phyloP scores from a whole-genome alignment of 92 coral and sea anemone genomes.

The Nematostella vectensis region DNA sequence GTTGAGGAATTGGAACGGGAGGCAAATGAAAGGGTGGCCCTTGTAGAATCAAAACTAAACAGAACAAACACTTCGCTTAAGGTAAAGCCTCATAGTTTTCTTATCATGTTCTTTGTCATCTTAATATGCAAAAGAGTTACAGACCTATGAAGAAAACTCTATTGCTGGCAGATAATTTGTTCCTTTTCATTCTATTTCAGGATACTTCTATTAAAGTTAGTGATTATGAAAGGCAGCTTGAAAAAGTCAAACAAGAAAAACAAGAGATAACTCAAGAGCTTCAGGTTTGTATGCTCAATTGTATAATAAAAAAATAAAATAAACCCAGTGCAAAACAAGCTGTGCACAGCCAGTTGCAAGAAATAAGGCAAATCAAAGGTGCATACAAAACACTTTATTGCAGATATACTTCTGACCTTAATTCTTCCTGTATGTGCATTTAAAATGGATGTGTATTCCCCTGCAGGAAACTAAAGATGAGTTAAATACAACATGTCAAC shows the following conservation, averaged over 20 bases:
- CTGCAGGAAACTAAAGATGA: constrained; percentile 78
- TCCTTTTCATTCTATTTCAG: constrained; percentile 15
- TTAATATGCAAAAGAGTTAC: no score
- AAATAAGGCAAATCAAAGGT: no score
- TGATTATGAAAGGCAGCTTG: constrained; percentile 57
- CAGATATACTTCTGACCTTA: no score
- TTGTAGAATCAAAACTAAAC: constrained; percentile 81
- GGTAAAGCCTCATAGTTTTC: constrained; percentile 11
- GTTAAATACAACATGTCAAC: constrained; percentile 50
- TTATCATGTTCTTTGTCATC: no score
- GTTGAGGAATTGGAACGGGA: constrained; percentile 95
- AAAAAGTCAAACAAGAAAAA: constrained; percentile 48
- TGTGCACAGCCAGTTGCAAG: no score
- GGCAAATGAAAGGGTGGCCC: constrained; percentile 90
- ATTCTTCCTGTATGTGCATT: no score
- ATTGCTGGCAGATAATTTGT: neutral
- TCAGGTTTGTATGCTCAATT: no score
- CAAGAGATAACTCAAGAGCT: constrained; percentile 41
- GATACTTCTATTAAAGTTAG: constrained; percentile 45
- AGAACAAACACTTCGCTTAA: constrained; percentile 55
- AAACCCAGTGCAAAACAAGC: no score
- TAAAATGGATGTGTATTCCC: no score
- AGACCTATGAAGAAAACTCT: neutral
- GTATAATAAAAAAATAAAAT: no score
- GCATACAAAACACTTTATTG: no score